These are phyloP conservation scores for Pomatostomus ruficeps DNA, from an alignment of 2,113 vertebrate species.

Conservation along the genomic window DNA sequence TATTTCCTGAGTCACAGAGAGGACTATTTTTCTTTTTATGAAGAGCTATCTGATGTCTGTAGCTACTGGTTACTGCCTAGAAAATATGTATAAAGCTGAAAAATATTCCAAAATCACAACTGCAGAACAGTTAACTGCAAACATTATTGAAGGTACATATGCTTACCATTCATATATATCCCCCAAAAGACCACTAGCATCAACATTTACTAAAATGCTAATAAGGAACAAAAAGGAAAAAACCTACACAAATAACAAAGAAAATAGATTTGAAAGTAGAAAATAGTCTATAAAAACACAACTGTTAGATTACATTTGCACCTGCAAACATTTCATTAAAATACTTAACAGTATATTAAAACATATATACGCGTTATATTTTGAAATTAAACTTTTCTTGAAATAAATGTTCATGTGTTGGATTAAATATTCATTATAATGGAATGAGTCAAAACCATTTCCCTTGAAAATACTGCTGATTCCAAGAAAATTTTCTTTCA, in stretches of 20 bases:
- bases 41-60: neutral
- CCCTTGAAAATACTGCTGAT: neutral
- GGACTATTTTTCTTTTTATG: neutral
- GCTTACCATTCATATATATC: neutral
- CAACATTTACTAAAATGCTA: neutral
- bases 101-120: neutral
- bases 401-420: neutral
- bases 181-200: neutral
- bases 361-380: neutral
- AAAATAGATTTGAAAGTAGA: neutral
- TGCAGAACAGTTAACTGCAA: neutral
- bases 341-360: neutral
- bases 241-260: neutral
- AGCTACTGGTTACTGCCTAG: neutral
- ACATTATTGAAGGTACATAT: neutral
- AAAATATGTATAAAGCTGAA: neutral
- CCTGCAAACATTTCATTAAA: neutral
- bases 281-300: neutral
- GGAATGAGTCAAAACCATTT: neutral
- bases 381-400: neutral
- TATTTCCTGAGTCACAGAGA: neutral
- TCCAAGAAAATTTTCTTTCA: neutral
- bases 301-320: neutral
- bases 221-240: neutral
- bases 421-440: neutral